Evolutionary conservation across 1,140 invertebrate genomes (phyloP), one percentile per base, ranked within the genome.

Genomic region (Trichonephila inaurata): DNA sequence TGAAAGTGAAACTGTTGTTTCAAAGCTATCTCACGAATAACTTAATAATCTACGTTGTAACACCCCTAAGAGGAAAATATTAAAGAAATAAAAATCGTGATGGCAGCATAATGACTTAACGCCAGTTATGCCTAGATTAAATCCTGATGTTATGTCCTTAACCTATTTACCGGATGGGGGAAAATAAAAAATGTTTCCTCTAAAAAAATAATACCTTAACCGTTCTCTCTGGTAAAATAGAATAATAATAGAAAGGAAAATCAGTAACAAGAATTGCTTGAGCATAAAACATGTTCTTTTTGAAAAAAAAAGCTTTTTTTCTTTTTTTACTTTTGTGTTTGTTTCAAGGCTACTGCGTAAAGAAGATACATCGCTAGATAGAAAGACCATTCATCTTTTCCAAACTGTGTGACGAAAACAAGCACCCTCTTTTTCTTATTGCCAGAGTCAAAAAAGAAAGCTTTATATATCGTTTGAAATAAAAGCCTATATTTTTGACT

Each of bases 351-450:
- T 82, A 83, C 82, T 81, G 89, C 72, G 77, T 83, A 82, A 91
- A 82, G 69, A 91, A 91, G 89, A 91, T 82, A 69, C 69, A 83
- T 91, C 24, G 64, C 7, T 14, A 82, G 89, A 81, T 82, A 61
- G 77, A 24, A 83, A 58, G 61, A 61, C 58, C 89, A 91, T 91
- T 91, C 89, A 91, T 91, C 89, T 91, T 62, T 83, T 62, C 69
- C 69, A 91, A 91, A 58, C 72, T 91, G 89, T 91, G 89, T 91
- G 89, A 91, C 89, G 89, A 82, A 91, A 83, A 91, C 72, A 82
- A 83, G 89, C 77, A 14, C 24, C 24, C 58, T 61, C 33, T 82
- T 51, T 51, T 51, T 51, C 51, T 51, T 91, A 40, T 18, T 33
- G 58, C 33, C n/a, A n/a, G 14, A n/a, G 89, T 33, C 44, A 82